Percentiles rank a stretch among this genome's conserved stretches.
Conservation (phyloP, 2,797 vertebrate species). For the Nannoperca obscura region DNA sequence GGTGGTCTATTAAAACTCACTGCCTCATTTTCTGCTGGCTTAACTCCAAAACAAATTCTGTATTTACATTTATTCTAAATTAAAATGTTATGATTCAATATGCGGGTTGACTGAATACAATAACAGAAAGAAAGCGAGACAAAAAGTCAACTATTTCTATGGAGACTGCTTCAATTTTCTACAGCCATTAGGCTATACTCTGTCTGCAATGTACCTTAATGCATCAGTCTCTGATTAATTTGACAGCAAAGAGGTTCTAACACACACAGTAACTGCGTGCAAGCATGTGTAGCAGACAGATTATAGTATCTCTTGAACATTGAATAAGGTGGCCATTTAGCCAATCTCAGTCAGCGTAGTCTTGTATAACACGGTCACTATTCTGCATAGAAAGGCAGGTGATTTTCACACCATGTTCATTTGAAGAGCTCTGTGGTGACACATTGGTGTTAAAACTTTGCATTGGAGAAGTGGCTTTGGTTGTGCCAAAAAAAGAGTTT, state of each 20-base stretch:
- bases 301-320: background rate
- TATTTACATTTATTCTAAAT: constrained; percentile 41
- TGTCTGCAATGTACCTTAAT: constrained; percentile 9
- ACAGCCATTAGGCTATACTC: constrained; percentile 10
- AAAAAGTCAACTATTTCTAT: constrained; percentile 16
- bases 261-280: background rate
- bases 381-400: background rate
- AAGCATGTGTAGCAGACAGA: constrained; percentile 9
- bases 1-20: constrained; percentile 38
- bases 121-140: constrained; percentile 7
- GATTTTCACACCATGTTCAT: background rate
- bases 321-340: background rate
- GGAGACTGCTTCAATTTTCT: constrained; percentile 22
- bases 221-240: constrained; percentile 30
- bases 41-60: constrained; percentile 16
- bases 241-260: constrained; percentile 13
- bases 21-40: constrained; percentile 9
- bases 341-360: background rate
- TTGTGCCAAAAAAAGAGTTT: background rate
- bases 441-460: background rate
- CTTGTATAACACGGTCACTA: background rate
- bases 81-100: constrained; percentile 38
- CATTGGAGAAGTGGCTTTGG: background rate
- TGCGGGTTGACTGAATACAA: constrained; percentile 20
- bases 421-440: background rate